Evolutionary conservation across 2,888 invertebrate species (phyloP), one percentile per base, ranked within the genome.

Genomic region (Drosophila colorata): DNA sequence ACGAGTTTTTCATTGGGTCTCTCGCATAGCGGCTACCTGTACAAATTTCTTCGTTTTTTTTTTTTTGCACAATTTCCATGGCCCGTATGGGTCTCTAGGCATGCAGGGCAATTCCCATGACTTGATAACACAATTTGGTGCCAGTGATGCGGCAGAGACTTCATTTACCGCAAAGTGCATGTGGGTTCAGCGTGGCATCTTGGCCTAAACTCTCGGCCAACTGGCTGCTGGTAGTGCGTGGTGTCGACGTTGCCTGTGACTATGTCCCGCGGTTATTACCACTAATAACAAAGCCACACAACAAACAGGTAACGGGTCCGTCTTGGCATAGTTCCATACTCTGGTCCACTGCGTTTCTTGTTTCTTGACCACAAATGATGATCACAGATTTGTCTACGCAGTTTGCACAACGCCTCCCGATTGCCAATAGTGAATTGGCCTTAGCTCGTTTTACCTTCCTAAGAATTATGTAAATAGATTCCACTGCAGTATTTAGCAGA

Each of bases 121-220:
- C 71, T 88, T 87, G 88, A 87, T 84, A 87, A 88, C 88, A 88
- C 80, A 86, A 83, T 86, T 85, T 87, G 83, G 67, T 73, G 69
- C 49, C 65, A 33, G 55, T 18, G 66, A 52, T 68, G 74, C 60
- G 59, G 65, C 52, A 52, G 59, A 70, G 77, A 74, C 84, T 82
- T 77, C 74, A 78, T 85, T 83, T 83, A 83, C 83, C 87, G 83
- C 83, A 83, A 83, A 83, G 86, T 87, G 83, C 83, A 83, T 83
- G 82, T 87, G 87, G 87, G 83, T 76, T 85, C 82, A 87, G 66
- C 74, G 53, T 74, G 80, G 81, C 75, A 80, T 75, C 80, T 48
- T 18, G 37, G 18, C n/a, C 56, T 23, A 52, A 52, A 52, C 35
- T 68, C 37, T 68, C 58, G 57, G 55, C 67, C 69, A 76, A 66